A percentile compares a stretch with the other conserved stretches of the same genome.
Conservation (phyloP, 2,888 invertebrate genomes). For the Biston betularia region DNA sequence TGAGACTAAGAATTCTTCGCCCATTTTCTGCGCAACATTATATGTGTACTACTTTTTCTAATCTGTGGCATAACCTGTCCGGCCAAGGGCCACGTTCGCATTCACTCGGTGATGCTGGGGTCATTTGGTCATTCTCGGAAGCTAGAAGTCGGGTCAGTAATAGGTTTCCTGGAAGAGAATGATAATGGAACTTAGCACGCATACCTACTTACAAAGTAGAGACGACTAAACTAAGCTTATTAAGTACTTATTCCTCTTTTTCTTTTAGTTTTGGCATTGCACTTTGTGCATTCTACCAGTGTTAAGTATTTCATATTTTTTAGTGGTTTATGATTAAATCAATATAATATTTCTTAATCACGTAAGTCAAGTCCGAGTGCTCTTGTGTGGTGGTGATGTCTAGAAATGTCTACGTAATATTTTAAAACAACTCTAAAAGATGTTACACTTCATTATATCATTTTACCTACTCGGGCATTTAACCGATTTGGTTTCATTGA, state of each 20-base stretch:
- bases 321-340: too few relatives aligned
- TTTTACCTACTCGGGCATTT: too few relatives aligned
- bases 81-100: neutral
- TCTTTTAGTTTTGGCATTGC: neutral
- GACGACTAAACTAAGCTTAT: neutral
- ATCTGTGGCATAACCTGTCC: conserved; percentile 11
- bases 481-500: too few relatives aligned
- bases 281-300: too few relatives aligned
- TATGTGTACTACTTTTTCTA: neutral
- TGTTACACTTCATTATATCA: too few relatives aligned
- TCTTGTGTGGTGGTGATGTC: too few relatives aligned
- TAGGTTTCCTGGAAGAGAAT: conserved; percentile 44
- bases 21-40: neutral
- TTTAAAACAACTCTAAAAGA: too few relatives aligned
- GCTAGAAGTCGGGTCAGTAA: conserved; percentile 40
- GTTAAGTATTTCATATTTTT: too few relatives aligned
- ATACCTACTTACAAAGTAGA: conserved; percentile 2
- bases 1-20: neutral
- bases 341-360: too few relatives aligned
- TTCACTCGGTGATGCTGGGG: conserved; percentile 16
- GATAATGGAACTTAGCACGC: conserved; percentile 31
- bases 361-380: too few relatives aligned
- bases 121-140: conserved; percentile 46
- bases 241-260: neutral
- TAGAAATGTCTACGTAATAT: too few relatives aligned